A percentile compares a stretch with the other conserved stretches of the same genome.
These are phyloP conservation scores for Halichoeres trimaculatus DNA, from an alignment of 2,113 vertebrate genomes.

Conservation along the genomic window DNA sequence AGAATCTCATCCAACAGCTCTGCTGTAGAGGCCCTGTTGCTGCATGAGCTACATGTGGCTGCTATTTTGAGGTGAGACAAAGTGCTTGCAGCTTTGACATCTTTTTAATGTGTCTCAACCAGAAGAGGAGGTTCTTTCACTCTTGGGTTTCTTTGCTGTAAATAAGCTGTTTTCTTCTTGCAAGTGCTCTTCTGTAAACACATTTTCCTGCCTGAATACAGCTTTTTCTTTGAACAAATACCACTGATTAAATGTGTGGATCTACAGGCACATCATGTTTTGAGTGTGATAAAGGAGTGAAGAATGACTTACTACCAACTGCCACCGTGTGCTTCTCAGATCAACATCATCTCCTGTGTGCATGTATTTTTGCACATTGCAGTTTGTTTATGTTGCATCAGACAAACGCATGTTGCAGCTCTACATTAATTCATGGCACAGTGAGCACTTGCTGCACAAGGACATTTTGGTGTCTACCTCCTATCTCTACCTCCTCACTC, in stretches of 20 bases:
- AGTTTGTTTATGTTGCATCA: constrained; percentile 12
- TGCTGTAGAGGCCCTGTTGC: constrained; percentile 43
- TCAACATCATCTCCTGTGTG: constrained; percentile 15
- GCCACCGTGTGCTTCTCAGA: constrained; percentile 11
- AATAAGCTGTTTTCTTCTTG: constrained; percentile 4
- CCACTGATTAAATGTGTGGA: background rate
- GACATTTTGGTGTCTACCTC: background rate
- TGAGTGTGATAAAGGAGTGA: too few relatives aligned
- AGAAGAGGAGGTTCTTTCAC: background rate
- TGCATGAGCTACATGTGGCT: constrained; percentile 38
- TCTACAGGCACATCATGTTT: too few relatives aligned
- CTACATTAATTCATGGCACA: constrained; percentile 23
- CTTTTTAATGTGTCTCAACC: constrained; percentile 12
- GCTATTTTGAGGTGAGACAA: constrained; percentile 60
- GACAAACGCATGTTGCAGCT: constrained; percentile 16
- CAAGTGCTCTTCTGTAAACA: constrained; percentile 14
- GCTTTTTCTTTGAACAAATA: constrained; percentile 18
- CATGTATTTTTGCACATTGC: constrained; percentile 9
- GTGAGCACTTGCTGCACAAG: background rate
- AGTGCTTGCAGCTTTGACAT: constrained; percentile 24
- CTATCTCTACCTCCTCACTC: constrained; percentile 10
- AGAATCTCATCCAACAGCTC: constrained; percentile 35
- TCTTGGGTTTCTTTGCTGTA: constrained; percentile 23
- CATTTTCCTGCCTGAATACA: constrained; percentile 5
- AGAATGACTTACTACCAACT: background rate